phyloP scores from a whole-genome alignment of 1,140 invertebrate genomes.

The Zaprionus inermis region DNA sequence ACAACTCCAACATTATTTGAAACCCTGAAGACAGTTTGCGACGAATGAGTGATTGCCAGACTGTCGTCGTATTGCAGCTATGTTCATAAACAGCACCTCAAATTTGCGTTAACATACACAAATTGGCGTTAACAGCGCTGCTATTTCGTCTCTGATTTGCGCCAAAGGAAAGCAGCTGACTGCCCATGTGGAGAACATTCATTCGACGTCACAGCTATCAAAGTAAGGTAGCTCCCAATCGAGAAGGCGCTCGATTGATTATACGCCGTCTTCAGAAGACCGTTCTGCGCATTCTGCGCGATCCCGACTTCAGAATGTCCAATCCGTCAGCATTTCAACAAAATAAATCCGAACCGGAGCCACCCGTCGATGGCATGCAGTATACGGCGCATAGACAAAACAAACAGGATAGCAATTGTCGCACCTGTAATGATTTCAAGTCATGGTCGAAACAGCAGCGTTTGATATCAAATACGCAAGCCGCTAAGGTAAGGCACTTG shows the following conservation, averaged over 20 bases:
- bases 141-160: constrained; percentile 23
- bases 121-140: constrained; percentile 40
- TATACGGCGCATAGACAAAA: constrained; percentile 29
- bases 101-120: constrained; percentile 39
- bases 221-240: constrained; percentile 58
- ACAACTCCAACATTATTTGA: constrained; percentile 24
- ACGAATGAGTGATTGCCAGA: constrained; percentile 30
- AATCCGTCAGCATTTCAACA: constrained; percentile 41
- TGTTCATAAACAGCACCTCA: constrained; percentile 42
- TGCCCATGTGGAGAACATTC: constrained; percentile 47
- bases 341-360: constrained; percentile 19
- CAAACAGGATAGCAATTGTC: constrained; percentile 85
- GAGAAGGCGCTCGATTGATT: constrained; percentile 53
- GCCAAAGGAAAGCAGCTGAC: constrained; percentile 39
- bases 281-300: constrained; percentile 55
- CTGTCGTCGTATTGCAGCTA: constrained; percentile 22
- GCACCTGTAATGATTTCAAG: constrained; percentile 90
- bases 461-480: constrained; percentile 81
- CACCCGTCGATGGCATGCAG: constrained; percentile 24
- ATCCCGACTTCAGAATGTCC: constrained; percentile 61
- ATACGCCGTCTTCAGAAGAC: constrained; percentile 60
- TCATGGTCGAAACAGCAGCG: constrained; percentile 89
- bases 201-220: constrained; percentile 54
- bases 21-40: constrained; percentile 9
- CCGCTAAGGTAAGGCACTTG: constrained; percentile 60